Conservation (phyloP, 2,888 invertebrate species). For the Anodontia alba region DNA sequence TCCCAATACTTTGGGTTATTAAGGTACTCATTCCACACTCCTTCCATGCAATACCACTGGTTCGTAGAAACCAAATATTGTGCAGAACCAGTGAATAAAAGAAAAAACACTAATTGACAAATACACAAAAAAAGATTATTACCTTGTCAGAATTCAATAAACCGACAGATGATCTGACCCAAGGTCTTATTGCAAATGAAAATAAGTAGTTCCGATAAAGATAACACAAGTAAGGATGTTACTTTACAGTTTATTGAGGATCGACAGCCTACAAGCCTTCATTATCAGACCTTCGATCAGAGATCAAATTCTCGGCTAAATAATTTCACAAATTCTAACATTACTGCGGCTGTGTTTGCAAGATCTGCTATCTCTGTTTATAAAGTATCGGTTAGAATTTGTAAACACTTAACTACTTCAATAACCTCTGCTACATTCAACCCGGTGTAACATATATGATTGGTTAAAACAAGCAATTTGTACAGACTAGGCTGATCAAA, state of each 20-base stretch:
- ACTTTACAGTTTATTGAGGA: neutral
- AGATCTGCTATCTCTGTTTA: conserved; percentile 9
- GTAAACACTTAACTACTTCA: conserved; percentile 12
- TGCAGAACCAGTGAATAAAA: too few relatives aligned
- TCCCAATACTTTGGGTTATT: too few relatives aligned
- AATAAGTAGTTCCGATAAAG: too few relatives aligned
- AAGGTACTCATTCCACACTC: too few relatives aligned
- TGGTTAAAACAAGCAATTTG: conserved; percentile 23
- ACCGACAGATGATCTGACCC: too few relatives aligned
- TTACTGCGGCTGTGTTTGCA: conserved; percentile 27
- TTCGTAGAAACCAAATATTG: too few relatives aligned
- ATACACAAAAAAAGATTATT: too few relatives aligned
- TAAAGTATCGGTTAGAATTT: conserved; percentile 12
- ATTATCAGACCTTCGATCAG: neutral
- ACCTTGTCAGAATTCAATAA: too few relatives aligned
- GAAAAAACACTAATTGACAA: too few relatives aligned
- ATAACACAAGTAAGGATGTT: too few relatives aligned
- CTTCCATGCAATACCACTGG: too few relatives aligned
- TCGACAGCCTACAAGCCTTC: neutral
- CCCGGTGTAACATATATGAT: conserved; percentile 17
- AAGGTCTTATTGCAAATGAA: too few relatives aligned
- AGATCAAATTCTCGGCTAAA: conserved; percentile 24
- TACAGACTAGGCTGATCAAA: neutral
- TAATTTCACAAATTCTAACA: conserved; percentile 41
- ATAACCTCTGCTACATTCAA: neutral